Evolutionary conservation across 2,888 invertebrate genomes (phyloP).

Genomic region (Allacma fusca): DNA sequence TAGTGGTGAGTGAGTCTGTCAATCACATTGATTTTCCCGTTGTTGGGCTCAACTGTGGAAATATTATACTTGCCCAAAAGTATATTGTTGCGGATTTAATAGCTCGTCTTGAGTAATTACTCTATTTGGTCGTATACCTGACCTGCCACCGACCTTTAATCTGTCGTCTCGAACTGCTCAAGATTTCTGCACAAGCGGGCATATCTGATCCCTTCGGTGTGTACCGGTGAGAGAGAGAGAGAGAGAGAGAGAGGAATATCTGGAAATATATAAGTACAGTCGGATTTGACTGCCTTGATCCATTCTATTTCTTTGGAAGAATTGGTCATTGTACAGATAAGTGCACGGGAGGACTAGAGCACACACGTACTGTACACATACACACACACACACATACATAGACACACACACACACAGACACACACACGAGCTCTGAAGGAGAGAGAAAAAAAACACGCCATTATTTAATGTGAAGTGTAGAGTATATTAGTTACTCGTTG

Average conservation of each 20-base stretch:
- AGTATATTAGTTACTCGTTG: constrained; percentile 8
- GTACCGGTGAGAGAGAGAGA: not conserved
- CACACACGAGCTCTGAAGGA: too few relatives aligned
- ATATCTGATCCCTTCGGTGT: not conserved
- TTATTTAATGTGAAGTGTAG: constrained; percentile 31
- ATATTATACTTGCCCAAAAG: constrained; percentile 9
- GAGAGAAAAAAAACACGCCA: constrained; percentile 19
- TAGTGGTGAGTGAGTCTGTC: constrained; percentile 23
- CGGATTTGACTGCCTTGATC: not conserved
- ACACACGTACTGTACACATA: not conserved
- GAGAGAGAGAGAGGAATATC: not conserved
- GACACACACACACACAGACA: too few relatives aligned
- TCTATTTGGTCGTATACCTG: not conserved
- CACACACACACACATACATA: too few relatives aligned
- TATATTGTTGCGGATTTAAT: constrained; percentile 4
- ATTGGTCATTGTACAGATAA: too few relatives aligned
- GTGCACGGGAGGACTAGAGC: too few relatives aligned
- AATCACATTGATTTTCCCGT: constrained; percentile 30
- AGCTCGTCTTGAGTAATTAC: not conserved
- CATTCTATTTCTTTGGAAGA: constrained; percentile 6
- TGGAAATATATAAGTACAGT: too few relatives aligned
- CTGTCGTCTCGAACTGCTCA: not conserved
- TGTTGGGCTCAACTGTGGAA: constrained; percentile 4
- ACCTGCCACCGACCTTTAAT: constrained; percentile 14
- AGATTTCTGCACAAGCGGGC: not conserved